These are phyloP conservation scores for Setophaga kirtlandii DNA, from an alignment of 2,113 vertebrate genomes.

Conservation along the genomic window DNA sequence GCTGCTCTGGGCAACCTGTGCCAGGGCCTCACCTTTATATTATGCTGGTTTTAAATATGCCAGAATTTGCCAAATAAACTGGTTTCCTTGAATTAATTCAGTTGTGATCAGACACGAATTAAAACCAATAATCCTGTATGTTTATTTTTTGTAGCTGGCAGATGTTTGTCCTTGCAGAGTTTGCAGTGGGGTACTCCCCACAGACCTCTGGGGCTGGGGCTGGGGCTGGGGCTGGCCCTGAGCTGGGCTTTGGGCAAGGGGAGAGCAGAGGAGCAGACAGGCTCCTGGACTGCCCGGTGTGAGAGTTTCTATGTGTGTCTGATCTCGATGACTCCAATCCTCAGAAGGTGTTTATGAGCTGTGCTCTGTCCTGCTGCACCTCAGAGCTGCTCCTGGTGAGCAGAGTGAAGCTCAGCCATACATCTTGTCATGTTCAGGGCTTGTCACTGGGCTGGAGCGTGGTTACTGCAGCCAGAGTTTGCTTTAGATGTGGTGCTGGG, in stretches of 20 bases:
- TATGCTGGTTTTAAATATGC: neutral
- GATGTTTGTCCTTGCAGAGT: neutral
- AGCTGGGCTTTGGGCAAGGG: neutral
- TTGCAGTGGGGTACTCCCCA: neutral
- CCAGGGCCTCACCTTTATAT: neutral
- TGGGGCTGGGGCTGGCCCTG: neutral
- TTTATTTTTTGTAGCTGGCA: neutral
- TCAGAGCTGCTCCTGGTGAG: neutral
- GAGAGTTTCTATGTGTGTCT: neutral
- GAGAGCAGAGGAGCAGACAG: neutral
- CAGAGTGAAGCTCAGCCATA: neutral
- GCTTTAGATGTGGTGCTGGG: neutral
- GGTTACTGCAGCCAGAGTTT: neutral
- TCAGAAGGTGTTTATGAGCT: neutral
- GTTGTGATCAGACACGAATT: neutral
- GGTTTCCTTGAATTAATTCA: neutral
- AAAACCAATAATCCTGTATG: neutral
- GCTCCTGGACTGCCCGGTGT: accelerated
- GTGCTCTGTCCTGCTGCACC: neutral
- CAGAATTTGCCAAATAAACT: neutral
- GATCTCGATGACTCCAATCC: neutral
- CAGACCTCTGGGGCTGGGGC: neutral
- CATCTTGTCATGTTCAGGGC: neutral
- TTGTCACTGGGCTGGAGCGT: neutral
- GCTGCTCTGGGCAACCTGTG: neutral